Evolutionary conservation across 2,797 vertebrate species (phyloP).

Genomic region (Pseudochirops corinnae): DNA sequence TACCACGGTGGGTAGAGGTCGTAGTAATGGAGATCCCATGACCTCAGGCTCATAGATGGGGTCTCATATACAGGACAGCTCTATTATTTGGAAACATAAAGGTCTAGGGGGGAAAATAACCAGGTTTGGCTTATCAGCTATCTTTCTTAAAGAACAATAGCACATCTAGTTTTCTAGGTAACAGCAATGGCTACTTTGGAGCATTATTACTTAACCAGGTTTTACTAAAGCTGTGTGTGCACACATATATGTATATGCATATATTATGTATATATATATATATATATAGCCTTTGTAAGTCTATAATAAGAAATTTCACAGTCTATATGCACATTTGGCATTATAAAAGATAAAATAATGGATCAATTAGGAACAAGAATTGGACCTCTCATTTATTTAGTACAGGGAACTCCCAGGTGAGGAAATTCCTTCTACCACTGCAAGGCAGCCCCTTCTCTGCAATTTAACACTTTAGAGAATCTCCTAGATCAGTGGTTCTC

Average conservation of each 20-base stretch:
- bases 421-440: background rate
- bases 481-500: background rate
- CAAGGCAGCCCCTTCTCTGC: background rate
- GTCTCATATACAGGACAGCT: constrained; percentile 7
- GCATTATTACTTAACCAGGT: constrained; percentile 56
- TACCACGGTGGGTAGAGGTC: background rate
- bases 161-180: constrained; percentile 29
- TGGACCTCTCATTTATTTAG: background rate
- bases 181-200: constrained; percentile 72
- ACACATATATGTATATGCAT: too few relatives aligned
- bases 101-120: constrained; percentile 12
- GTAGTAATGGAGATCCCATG: background rate
- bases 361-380: background rate
- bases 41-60: background rate
- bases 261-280: too few relatives aligned
- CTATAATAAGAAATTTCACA: constrained; percentile 35
- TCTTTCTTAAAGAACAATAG: constrained; percentile 59
- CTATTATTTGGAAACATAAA: constrained; percentile 41
- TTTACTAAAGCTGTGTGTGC: constrained; percentile 15
- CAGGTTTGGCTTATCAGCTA: constrained; percentile 47
- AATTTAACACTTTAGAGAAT: background rate
- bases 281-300: constrained; percentile 14
- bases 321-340: background rate
- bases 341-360: constrained; percentile 28
- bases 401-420: background rate